Evolutionary conservation across 1,140 invertebrate species (phyloP).

Genomic region (Trichonephila clavata): DNA sequence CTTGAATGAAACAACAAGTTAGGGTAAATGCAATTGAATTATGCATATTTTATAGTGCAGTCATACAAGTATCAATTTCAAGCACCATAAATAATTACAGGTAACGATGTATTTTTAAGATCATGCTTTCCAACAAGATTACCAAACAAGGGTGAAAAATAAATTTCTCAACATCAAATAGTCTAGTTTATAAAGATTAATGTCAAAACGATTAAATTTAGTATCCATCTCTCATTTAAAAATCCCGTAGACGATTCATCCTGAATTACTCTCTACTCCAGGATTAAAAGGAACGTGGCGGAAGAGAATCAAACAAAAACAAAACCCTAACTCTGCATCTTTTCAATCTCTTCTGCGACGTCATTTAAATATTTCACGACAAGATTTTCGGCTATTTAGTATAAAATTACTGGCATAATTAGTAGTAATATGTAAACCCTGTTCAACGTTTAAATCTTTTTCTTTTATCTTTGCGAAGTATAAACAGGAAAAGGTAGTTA

Average conservation of each 20-base stretch:
- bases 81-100: no score
- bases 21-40: no score
- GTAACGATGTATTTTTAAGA: no score
- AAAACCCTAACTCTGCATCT: not conserved
- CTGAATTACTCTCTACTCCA: not conserved
- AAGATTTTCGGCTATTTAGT: constrained; percentile 25
- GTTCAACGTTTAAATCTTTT: not conserved
- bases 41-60: no score
- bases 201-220: not conserved
- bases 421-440: not conserved
- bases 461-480: not conserved
- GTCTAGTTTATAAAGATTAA: not conserved
- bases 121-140: no score
- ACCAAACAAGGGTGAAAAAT: no score
- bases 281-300: not conserved
- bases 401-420: constrained; percentile 1
- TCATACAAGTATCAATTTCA: no score
- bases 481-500: not conserved
- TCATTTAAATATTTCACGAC: constrained; percentile 34
- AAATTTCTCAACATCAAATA: not conserved
- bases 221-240: not conserved
- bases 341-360: not conserved
- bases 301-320: not conserved
- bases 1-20: no score
- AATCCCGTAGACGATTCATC: not conserved